These are phyloP conservation scores for Galaxea fascicularis DNA, from an alignment of 92 coral and sea anemone genomes.

Conservation along the genomic window DNA sequence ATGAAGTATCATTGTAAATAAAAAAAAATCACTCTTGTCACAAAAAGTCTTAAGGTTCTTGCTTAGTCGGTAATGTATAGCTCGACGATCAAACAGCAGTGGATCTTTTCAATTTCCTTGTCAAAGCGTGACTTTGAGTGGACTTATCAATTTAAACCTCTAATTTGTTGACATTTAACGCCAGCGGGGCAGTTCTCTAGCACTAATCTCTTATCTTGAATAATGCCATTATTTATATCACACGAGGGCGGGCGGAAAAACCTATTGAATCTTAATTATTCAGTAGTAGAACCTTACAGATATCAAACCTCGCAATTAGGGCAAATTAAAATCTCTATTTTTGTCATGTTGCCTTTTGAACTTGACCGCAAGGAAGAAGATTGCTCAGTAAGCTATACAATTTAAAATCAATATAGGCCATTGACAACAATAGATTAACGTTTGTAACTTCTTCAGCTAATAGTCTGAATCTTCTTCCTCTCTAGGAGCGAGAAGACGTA, in stretches of 20 bases:
- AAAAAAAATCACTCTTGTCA: neutral
- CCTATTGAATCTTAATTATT: neutral
- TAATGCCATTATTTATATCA: constrained; percentile 24
- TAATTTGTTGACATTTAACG: constrained; percentile 43
- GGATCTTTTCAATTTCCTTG: neutral
- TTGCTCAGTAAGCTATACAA: neutral
- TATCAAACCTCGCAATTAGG: neutral
- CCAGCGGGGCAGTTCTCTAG: constrained; percentile 20
- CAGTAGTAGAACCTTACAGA: neutral
- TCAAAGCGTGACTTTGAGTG: constrained; percentile 14
- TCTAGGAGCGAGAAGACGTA: neutral
- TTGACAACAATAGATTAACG: neutral
- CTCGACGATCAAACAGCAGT: neutral
- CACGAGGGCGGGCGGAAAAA: constrained; percentile 34
- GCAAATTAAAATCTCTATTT: neutral
- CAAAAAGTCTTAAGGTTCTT: neutral
- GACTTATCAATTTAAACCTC: constrained; percentile 1
- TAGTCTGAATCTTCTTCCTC: neutral
- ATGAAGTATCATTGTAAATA: neutral
- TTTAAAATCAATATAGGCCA: neutral
- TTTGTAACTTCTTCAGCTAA: neutral
- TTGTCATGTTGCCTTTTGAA: neutral
- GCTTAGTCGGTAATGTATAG: neutral
- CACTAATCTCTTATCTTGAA: constrained; percentile 30
- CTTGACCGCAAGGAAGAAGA: neutral